A percentile compares a stretch with the other conserved stretches of the same genome.
Evolutionary conservation across 1,140 invertebrate genomes (phyloP).

Genomic region (Anadara kagoshimensis): DNA sequence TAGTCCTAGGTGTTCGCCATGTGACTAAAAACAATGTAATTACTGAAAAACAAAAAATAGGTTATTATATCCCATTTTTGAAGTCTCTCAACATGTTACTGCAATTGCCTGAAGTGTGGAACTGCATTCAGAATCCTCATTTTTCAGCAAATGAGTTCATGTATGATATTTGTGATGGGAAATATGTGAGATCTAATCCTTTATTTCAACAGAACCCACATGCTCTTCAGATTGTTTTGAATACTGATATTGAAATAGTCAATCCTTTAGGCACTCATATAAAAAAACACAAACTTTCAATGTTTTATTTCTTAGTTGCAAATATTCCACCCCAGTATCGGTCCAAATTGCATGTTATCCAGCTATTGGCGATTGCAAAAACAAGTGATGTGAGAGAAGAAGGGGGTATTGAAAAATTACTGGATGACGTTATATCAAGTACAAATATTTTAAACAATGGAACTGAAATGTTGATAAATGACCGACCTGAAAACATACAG

Average conservation of each 20-base stretch:
- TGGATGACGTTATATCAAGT: neutral
- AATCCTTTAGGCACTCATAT: conserved; percentile 11
- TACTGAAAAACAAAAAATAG: conserved; percentile 10
- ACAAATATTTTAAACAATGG: neutral
- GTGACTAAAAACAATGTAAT: neutral
- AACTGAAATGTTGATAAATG: neutral
- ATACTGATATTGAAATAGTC: conserved; percentile 3
- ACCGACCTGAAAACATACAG: neutral
- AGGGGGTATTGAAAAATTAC: neutral
- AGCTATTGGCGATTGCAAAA: conserved; percentile 6
- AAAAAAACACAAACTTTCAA: conserved; percentile 3
- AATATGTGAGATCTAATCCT: neutral
- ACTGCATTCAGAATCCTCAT: neutral
- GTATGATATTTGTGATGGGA: neutral
- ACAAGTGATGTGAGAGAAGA: neutral
- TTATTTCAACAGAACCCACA: neutral
- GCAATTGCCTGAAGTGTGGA: neutral
- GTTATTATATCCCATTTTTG: conserved; percentile 7
- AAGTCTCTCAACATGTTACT: conserved; percentile 2
- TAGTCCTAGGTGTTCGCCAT: neutral
- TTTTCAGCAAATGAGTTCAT: neutral
- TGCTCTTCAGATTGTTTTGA: neutral
- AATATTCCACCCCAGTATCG: conserved; percentile 10
- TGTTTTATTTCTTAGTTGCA: neutral
- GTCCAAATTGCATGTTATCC: conserved; percentile 1